Evolutionary conservation across 2,888 invertebrate genomes (phyloP), one percentile per base, ranked within the genome.

Genomic region (Microplitis deprimator): DNA sequence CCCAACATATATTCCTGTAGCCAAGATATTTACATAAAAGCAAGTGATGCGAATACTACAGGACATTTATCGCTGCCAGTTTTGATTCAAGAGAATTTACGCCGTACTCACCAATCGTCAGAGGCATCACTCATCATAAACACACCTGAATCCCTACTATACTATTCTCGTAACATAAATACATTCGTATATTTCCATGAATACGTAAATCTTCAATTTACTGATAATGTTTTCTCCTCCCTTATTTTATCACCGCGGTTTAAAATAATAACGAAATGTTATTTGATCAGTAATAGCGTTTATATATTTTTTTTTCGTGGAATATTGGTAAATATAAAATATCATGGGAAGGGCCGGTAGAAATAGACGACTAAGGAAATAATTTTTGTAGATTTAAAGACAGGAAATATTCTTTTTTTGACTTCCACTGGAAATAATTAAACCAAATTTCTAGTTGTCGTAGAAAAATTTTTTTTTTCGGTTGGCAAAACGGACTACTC

Each of bases 11-110:
- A 50, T 50, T 50, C 41, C 61, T 41, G 20, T 64, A 79, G 73
- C 78, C 77, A 73, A 75, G 70, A 74, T 77, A 81, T 84, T 83
- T 84, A 81, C 83, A 83, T 84, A 83, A 83, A 83, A 81, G 75
- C 79, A 78, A 83, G 72, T 81, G 77, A 78, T 75, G 79, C 73
- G 79, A 73, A 79, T 79, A 79, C 79, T 75, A 77, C 71, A 74
- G 81, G 62, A 72, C 84, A 81, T 84, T 83, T 83, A 83, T 82
- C 81, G 84, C 59, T 72, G 16, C 17, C 62, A 72, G 69, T 83
- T 77, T 78, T 75, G 77, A 74, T 79, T 62, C 40, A 72, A 40
- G 72, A 72, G 72, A 72, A 62, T 72, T 72, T 64, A 72, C 64
- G n/a, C 41, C 64, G 17, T 72, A 16, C 62, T 38, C 17, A 40